Conservation (phyloP, 2,113 vertebrate species). For the Suncus etruscus region DNA sequence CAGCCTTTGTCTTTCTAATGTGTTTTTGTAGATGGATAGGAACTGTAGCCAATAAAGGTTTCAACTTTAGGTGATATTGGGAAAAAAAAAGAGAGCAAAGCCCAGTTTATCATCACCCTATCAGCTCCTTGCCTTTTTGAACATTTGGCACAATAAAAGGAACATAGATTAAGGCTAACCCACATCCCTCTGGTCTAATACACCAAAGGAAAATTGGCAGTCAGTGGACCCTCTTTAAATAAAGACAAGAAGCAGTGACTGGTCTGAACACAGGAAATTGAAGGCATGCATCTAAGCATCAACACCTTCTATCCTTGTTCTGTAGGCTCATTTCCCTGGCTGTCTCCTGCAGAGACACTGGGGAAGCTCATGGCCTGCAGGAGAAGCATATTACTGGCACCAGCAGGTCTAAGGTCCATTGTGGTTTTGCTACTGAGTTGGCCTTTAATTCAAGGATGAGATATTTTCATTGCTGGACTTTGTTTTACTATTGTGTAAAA, state of each 20-base stretch:
- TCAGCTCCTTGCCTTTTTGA: neutral
- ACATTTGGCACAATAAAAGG: neutral
- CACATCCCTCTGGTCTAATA: rapidly evolving
- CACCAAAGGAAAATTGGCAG: neutral
- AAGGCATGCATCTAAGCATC: neutral
- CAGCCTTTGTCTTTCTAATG: conserved; percentile 81
- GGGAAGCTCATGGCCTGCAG: neutral
- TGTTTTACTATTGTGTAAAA: neutral
- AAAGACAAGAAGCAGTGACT: neutral
- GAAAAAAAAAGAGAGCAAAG: conserved; percentile 56
- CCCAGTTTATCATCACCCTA: neutral
- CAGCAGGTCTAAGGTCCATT: neutral
- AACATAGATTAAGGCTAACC: neutral
- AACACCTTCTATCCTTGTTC: neutral
- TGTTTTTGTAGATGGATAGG: conserved; percentile 85
- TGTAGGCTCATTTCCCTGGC: rapidly evolving
- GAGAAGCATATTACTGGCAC: neutral
- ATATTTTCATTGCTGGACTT: neutral
- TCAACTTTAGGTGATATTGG: conserved; percentile 70
- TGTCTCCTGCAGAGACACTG: rapidly evolving
- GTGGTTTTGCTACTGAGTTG: neutral
- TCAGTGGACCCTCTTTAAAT: neutral
- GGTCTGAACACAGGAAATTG: conserved; percentile 13
- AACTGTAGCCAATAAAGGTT: conserved; percentile 72
- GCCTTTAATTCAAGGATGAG: neutral